Evolutionary conservation across 2,888 invertebrate genomes (phyloP), one percentile per base, ranked within the genome.

Genomic region (Habroteleia sp.): DNA sequence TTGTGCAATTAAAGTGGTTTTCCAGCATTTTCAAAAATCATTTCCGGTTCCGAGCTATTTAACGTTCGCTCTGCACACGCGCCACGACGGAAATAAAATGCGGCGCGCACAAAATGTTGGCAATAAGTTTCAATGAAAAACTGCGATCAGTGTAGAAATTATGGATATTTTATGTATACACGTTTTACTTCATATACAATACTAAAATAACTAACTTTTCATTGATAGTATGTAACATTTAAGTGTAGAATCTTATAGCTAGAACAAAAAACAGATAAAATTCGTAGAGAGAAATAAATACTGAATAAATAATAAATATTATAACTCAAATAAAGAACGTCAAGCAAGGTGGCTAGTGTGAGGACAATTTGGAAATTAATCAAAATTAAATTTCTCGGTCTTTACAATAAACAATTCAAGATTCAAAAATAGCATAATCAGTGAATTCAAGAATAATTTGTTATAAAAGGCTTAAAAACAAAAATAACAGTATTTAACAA

Each of bases 51-150:
- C 10, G 41, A 56, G 14, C 17, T 58, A 46, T 8, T 25, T 46
- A 63, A 7, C 25, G 35, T 69, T 54, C 20, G 56, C 52, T 71
- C 46, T 54, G 60, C 52, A 31, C 27, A 60, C 48, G 63, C 50
- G 35, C 33, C 63, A 42, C 23, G 13, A 10, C 20, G 27, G 11
- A 16, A 41, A 25, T 14, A 44, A 48, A 63, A 20, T 48, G 23
- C 35, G 56, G 54, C 48, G 63, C 46, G 39, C 56, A 50, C 72
- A 65, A 65, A 48, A 58, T 50, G 56, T 72, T 72, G 63, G 72
- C 72, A 72, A 72, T 72, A 72, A 72, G 72, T 72, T 72, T 56
- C 56, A 72, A 44, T 73, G 50, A 66, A 48, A 65, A 42, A 50
- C 52, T 58, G 65, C 52, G 58, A 41, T 42, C 65, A 71, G 17